Conservation (phyloP, 2,113 vertebrate species). For the Mustela nigripes region DNA sequence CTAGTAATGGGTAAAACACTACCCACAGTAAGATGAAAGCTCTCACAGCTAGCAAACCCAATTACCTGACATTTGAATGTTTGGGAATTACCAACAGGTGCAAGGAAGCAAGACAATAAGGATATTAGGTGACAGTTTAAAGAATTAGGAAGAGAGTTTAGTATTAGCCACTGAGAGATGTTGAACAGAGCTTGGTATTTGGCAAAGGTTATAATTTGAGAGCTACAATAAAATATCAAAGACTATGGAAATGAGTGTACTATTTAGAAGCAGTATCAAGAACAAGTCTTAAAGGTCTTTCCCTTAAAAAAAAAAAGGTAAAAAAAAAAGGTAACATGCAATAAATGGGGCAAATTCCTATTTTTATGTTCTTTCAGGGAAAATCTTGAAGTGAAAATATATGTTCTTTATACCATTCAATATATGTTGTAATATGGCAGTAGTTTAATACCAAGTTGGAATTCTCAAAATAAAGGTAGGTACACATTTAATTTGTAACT, state of each 20-base stretch:
- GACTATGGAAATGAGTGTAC: neutral
- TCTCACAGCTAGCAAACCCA: neutral
- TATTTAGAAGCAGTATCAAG: constrained; percentile 28
- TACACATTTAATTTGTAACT: neutral
- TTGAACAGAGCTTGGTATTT: constrained; percentile 50
- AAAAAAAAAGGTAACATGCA: neutral
- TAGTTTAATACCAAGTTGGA: neutral
- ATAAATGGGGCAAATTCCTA: neutral
- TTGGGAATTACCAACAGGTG: constrained; percentile 23
- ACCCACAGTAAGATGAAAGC: constrained; percentile 22
- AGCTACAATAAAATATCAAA: constrained; percentile 23
- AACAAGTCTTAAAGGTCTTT: neutral
- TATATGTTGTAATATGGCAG: neutral
- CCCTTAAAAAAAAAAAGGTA: neutral
- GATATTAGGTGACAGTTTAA: constrained; percentile 34
- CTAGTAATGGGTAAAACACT: neutral
- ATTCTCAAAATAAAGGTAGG: neutral
- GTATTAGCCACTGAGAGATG: neutral
- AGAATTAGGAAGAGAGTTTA: constrained; percentile 52
- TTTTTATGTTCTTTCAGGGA: constrained; percentile 44
- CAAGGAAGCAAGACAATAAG: constrained; percentile 25
- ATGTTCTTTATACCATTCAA: neutral
- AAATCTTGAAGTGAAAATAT: neutral
- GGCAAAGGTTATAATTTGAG: constrained; percentile 6
- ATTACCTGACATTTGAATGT: constrained; percentile 57